Evolutionary conservation across 2,888 invertebrate species (phyloP).

Genomic region (Stramonita haemastoma): DNA sequence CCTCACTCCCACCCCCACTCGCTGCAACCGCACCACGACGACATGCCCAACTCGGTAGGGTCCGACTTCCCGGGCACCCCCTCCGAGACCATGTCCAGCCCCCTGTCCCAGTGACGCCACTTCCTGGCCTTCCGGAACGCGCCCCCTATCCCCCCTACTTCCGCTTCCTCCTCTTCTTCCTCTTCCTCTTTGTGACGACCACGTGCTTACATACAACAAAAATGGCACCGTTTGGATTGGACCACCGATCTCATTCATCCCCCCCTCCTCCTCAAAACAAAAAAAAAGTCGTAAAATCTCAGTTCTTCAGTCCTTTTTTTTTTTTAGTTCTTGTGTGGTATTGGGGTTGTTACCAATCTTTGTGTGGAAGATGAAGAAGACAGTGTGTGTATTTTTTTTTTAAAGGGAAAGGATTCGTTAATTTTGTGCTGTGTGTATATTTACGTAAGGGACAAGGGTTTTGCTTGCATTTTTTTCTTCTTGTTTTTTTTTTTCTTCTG

Average conservation of each 20-base stretch:
- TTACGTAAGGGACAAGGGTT: too few species aligned
- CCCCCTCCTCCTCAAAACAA: too few species aligned
- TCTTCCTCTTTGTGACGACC: background rate
- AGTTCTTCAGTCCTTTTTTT: background rate
- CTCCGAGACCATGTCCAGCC: conserved; percentile 69
- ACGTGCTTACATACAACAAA: background rate
- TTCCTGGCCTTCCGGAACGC: background rate
- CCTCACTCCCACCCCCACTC: background rate
- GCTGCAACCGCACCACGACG: conserved; percentile 46
- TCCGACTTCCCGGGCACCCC: conserved; percentile 70
- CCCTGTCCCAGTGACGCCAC: conserved; percentile 66
- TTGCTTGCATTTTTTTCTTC: too few species aligned
- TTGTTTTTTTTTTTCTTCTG: too few species aligned
- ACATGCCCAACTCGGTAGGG: conserved; percentile 64
- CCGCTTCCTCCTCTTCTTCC: background rate
- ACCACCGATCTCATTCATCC: background rate
- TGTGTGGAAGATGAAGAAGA: too few species aligned
- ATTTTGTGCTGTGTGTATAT: too few species aligned
- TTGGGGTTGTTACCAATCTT: too few species aligned
- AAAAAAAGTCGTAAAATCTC: background rate
- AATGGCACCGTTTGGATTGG: too few species aligned
- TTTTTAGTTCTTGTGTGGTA: too few species aligned
- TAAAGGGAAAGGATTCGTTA: too few species aligned
- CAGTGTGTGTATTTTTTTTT: too few species aligned
- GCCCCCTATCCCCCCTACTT: background rate